These are phyloP conservation scores for Gracilinanus agilis DNA, from an alignment of 2,113 vertebrate genomes.

Conservation along the genomic window DNA sequence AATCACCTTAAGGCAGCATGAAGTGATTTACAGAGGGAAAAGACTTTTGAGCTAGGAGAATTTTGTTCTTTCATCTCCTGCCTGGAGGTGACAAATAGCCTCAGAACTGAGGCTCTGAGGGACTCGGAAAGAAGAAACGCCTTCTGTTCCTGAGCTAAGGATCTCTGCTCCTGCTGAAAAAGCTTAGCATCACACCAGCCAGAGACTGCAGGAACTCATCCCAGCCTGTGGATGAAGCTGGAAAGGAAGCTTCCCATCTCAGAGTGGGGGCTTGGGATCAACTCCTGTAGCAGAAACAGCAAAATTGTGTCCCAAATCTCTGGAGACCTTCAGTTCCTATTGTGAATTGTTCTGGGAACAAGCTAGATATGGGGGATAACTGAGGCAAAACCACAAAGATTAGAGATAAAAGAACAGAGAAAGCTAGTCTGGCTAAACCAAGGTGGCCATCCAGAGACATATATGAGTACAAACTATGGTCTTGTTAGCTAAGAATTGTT, in stretches of 20 bases:
- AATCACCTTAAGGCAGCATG: not conserved
- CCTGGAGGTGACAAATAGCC: not conserved
- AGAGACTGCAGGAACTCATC: not conserved
- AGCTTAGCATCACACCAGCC: not conserved
- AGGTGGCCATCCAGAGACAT: not conserved
- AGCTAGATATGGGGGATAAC: no score
- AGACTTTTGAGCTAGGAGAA: not conserved
- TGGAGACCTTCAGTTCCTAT: not conserved
- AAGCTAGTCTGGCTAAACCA: not conserved
- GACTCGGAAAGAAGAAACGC: not conserved
- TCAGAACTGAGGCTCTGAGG: not conserved
- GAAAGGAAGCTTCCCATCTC: not conserved
- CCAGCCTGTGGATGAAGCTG: no score
- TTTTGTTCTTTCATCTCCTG: not conserved
- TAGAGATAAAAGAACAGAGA: no score
- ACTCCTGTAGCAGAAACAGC: not conserved
- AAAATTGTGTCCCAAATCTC: not conserved
- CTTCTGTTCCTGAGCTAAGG: not conserved
- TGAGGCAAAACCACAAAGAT: not conserved
- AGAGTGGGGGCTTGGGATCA: not conserved
- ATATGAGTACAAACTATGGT: not conserved
- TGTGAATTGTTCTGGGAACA: no score
- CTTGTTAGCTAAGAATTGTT: not conserved
- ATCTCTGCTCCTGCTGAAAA: not conserved
- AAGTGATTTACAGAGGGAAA: not conserved